phyloP scores from a whole-genome alignment of 2,797 vertebrate species.

The Peromyscus melanophrys region DNA sequence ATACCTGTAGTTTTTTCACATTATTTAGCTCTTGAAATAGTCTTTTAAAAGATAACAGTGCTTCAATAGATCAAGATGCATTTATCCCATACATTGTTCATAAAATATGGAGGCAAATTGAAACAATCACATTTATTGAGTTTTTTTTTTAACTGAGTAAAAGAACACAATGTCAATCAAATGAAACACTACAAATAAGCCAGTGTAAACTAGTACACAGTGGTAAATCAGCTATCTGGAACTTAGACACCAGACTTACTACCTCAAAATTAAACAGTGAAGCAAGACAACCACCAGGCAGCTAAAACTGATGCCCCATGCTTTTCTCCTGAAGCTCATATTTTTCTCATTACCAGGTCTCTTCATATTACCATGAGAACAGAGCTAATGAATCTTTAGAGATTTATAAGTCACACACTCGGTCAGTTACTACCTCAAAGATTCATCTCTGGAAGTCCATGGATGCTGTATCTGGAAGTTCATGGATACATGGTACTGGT shows the following conservation, averaged over 20 bases:
- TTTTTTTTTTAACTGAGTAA: not conserved
- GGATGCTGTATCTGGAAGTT: not conserved
- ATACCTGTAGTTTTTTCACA: conserved; percentile 34
- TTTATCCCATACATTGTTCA: conserved; percentile 19
- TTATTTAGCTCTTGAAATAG: not conserved
- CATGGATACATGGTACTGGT: too few species aligned
- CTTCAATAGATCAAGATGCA: not conserved
- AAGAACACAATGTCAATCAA: conserved; percentile 62
- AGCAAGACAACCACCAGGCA: conserved; percentile 11
- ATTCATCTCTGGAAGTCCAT: not conserved
- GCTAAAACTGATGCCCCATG: not conserved
- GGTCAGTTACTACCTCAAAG: conserved; percentile 34
- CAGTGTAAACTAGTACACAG: not conserved
- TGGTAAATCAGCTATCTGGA: not conserved
- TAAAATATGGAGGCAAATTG: conserved; percentile 54
- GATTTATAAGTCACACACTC: conserved; percentile 36
- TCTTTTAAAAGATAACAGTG: conserved; percentile 14
- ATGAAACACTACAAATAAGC: conserved; percentile 59
- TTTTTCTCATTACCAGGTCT: not conserved
- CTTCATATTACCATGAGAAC: not conserved
- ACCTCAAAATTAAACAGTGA: conserved; percentile 12
- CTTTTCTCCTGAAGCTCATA: conserved; percentile 53
- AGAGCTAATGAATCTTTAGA: not conserved
- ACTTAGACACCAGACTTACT: not conserved
- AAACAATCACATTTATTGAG: conserved; percentile 68